Conservation (phyloP, 2,113 vertebrate species). For the Leucopternis melanops region DNA sequence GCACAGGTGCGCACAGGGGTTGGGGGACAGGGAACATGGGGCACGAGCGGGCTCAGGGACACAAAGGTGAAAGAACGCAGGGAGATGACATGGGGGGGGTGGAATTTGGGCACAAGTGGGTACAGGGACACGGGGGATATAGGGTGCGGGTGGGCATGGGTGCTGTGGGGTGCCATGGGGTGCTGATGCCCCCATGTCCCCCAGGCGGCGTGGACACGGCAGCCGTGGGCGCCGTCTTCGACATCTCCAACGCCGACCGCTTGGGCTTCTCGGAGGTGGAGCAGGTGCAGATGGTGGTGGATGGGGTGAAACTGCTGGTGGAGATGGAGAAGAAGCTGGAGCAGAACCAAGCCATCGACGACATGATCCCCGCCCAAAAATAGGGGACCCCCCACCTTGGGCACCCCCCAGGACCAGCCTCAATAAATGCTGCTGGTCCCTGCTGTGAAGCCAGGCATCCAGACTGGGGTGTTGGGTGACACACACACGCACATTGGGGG, state of each 20-base stretch:
- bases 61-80: no score
- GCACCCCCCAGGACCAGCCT: not conserved
- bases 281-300: constrained; percentile 95
- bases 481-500: no score
- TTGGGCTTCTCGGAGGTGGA: constrained; percentile 92
- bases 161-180: not conserved
- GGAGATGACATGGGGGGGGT: no score
- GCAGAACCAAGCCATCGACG: constrained; percentile 88
- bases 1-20: constrained; percentile 77
- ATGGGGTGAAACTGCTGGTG: constrained; percentile 95
- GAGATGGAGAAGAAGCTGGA: constrained; percentile 98
- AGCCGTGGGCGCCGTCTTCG: constrained; percentile 88
- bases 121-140: no score
- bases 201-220: constrained; percentile 94
- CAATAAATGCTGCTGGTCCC: not conserved
- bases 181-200: not conserved
- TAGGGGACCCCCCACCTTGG: constrained; percentile 4
- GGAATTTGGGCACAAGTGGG: no score
- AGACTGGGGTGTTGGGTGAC: not conserved
- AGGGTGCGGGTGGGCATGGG: no score
- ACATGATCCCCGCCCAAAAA: constrained; percentile 96
- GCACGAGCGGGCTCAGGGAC: no score
- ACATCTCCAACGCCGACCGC: constrained; percentile 95
- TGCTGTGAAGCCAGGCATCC: no score
- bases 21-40: not conserved